Conservation (phyloP, 2,113 vertebrate genomes). For the Solenodon paradoxus region DNA sequence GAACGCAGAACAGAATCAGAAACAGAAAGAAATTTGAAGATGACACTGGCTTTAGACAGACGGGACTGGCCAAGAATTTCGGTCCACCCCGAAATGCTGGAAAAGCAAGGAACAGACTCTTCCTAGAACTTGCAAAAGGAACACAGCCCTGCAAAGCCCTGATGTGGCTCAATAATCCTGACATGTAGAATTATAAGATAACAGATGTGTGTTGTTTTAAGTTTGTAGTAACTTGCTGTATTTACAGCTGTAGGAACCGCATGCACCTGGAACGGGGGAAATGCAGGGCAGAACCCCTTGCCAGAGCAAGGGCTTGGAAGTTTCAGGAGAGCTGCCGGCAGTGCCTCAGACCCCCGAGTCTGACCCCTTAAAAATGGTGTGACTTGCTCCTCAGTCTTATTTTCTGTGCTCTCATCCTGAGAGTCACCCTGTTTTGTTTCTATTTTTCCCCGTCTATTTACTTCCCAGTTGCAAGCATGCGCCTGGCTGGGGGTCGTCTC, state of each 20-base stretch:
- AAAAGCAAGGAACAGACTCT: neutral
- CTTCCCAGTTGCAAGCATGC: neutral
- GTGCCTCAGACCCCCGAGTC: no score
- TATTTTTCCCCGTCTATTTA: neutral
- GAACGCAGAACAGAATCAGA: neutral
- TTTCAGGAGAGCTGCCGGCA: rapidly evolving
- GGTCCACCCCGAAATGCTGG: neutral
- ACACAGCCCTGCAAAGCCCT: neutral
- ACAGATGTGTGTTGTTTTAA: neutral
- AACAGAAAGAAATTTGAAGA: neutral
- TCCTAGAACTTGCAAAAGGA: neutral
- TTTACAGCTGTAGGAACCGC: neutral
- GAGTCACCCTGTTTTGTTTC: neutral
- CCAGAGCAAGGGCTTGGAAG: neutral
- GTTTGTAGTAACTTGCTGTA: neutral
- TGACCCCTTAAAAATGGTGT: neutral
- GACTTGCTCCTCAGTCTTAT: neutral
- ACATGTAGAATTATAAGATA: neutral
- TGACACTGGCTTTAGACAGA: neutral
- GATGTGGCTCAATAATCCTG: neutral
- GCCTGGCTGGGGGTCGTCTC: no score
- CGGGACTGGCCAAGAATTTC: neutral
- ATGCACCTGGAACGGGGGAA: neutral
- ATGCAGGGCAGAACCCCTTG: neutral
- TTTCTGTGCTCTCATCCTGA: neutral